These are phyloP conservation scores for Automeris io DNA, from an alignment of 2,888 invertebrate species.

Conservation along the genomic window DNA sequence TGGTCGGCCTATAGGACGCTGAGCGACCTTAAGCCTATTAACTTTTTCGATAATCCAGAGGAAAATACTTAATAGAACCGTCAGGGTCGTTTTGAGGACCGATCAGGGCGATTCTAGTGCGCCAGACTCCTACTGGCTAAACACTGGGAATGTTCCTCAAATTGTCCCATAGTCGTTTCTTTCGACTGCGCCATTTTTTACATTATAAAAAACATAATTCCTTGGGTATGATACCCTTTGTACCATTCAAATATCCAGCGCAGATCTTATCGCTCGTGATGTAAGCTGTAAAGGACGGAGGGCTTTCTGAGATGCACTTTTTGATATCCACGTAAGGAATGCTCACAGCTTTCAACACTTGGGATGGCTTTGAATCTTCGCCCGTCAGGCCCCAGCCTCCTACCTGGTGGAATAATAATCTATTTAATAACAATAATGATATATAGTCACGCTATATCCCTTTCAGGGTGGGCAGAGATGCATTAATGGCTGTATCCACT, in stretches of 20 bases:
- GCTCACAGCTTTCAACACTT: conserved; percentile 28
- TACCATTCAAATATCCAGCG: conserved; percentile 38
- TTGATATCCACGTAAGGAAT: conserved; percentile 31
- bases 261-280: conserved; percentile 46
- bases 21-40: too few relatives aligned
- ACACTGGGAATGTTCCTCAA: background rate
- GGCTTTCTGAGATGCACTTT: conserved; percentile 25
- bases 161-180: background rate
- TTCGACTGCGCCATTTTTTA: background rate
- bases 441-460: too few relatives aligned
- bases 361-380: conserved; percentile 26
- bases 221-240: background rate
- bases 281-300: conserved; percentile 27
- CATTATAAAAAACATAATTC: too few relatives aligned
- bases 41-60: too few relatives aligned
- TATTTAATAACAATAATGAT: background rate
- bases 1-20: too few relatives aligned
- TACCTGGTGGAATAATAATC: conserved; percentile 22
- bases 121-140: too few relatives aligned
- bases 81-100: too few relatives aligned
- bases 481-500: too few relatives aligned
- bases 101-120: too few relatives aligned
- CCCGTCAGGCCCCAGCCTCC: conserved; percentile 39
- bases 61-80: too few relatives aligned
- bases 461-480: too few relatives aligned